Evolutionary conservation across 2,113 vertebrate genomes (phyloP).

Genomic region (Anser cygnoides): DNA sequence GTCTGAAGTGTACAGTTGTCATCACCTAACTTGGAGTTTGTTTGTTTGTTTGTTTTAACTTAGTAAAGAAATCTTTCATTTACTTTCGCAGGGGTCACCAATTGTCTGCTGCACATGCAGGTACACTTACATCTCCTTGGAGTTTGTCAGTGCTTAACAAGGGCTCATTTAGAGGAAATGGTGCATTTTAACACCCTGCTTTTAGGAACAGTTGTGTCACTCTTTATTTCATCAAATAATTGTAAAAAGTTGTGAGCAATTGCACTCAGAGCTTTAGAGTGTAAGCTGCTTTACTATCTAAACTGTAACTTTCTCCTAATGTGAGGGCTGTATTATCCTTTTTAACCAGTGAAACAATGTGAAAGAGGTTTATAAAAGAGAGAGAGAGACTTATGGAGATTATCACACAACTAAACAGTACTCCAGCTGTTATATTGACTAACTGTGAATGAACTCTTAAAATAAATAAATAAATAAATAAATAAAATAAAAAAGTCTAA

Average conservation of each 20-base stretch:
- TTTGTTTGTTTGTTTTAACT: neutral
- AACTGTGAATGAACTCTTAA: neutral
- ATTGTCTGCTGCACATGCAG: accelerated
- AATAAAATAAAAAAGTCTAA: neutral
- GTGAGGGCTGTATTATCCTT: neutral
- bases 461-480: too few relatives aligned
- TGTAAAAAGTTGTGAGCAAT: neutral
- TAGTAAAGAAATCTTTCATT: neutral
- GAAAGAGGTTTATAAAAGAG: neutral
- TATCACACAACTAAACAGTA: neutral
- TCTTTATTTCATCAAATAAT: neutral
- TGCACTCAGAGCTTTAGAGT: neutral
- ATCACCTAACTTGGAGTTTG: neutral
- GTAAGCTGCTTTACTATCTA: neutral
- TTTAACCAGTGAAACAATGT: neutral
- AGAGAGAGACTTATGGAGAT: neutral
- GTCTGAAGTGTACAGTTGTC: accelerated
- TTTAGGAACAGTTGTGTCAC: neutral
- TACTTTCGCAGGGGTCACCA: neutral
- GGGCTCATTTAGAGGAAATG: accelerated
- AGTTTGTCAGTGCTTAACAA: accelerated
- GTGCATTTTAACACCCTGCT: neutral
- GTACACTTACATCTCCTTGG: neutral
- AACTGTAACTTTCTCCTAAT: neutral
- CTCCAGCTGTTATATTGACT: neutral